phyloP scores from a whole-genome alignment of 2,113 vertebrate genomes.

The Corythaeola cristata region DNA sequence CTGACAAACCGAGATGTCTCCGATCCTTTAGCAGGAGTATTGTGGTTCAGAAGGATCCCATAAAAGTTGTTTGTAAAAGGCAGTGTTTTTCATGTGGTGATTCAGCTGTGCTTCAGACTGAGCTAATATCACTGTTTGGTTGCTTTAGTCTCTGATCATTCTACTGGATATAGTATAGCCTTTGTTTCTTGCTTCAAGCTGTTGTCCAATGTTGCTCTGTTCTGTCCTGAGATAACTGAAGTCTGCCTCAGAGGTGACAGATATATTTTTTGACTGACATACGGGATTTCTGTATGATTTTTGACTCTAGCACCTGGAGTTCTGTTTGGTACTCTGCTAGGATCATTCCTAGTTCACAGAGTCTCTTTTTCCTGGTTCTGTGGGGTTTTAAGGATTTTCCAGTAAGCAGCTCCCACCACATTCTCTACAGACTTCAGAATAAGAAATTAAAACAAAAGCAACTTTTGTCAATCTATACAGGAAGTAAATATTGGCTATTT shows the following conservation, averaged over 20 bases:
- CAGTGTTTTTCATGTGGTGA: background rate
- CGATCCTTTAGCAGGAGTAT: background rate
- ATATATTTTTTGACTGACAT: background rate
- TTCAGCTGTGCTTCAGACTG: background rate
- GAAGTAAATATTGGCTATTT: slow-evolving; percentile 35
- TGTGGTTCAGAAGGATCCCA: background rate
- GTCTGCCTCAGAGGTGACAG: background rate
- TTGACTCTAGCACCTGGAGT: background rate
- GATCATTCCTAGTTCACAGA: background rate
- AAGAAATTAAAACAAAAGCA: background rate
- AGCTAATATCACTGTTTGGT: background rate
- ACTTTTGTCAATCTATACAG: background rate
- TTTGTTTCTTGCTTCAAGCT: background rate
- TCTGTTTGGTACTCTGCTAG: background rate
- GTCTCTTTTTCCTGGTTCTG: background rate
- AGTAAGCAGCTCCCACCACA: background rate
- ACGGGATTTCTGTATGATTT: background rate
- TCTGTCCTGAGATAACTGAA: background rate
- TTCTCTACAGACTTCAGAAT: background rate
- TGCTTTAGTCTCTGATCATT: background rate
- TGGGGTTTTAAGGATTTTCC: background rate
- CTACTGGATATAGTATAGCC: background rate
- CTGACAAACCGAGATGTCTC: background rate
- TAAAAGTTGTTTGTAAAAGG: background rate
- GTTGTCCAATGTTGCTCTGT: background rate